Conservation (phyloP, 2,888 invertebrate genomes). For the Drosophila sordidula region DNA sequence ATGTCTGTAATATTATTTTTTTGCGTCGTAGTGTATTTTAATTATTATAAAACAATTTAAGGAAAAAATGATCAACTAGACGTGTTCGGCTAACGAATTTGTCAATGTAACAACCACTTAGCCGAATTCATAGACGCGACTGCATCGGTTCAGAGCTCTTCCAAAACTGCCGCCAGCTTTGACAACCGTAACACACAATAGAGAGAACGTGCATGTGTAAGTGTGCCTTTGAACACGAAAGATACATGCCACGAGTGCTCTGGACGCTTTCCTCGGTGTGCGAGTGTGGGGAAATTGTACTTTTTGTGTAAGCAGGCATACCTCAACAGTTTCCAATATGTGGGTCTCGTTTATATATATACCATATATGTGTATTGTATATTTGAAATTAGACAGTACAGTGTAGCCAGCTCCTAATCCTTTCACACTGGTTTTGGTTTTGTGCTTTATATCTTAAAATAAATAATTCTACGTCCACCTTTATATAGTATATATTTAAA, state of each 20-base stretch:
- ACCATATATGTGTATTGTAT: constrained; percentile 4
- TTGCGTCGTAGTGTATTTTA: constrained; percentile 4
- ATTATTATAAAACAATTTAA: constrained; percentile 3
- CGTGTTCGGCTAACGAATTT: constrained; percentile 30
- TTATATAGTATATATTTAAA: no score
- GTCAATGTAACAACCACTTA: constrained; percentile 18
- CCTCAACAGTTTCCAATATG: constrained; percentile 52
- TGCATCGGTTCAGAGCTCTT: constrained; percentile 69
- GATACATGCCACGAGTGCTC: constrained; percentile 52
- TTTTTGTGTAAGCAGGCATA: constrained; percentile 34
- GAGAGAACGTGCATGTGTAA: constrained; percentile 27
- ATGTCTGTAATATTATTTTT: constrained; percentile 1
- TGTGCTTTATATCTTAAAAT: background rate
- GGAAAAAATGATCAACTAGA: constrained; percentile 41
- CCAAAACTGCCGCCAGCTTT: constrained; percentile 65
- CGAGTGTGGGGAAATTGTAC: constrained; percentile 42
- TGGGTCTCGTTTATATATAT: constrained; percentile 39
- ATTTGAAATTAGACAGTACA: constrained; percentile 31
- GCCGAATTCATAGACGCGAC: constrained; percentile 49
- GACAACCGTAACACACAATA: constrained; percentile 43
- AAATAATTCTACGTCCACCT: no score
- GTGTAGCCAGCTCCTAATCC: constrained; percentile 41
- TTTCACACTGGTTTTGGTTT: constrained; percentile 38
- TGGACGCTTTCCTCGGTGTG: constrained; percentile 27
- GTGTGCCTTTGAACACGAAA: constrained; percentile 40